Conservation (phyloP, 2,797 vertebrate species). For the Buphagus erythrorhynchus region DNA sequence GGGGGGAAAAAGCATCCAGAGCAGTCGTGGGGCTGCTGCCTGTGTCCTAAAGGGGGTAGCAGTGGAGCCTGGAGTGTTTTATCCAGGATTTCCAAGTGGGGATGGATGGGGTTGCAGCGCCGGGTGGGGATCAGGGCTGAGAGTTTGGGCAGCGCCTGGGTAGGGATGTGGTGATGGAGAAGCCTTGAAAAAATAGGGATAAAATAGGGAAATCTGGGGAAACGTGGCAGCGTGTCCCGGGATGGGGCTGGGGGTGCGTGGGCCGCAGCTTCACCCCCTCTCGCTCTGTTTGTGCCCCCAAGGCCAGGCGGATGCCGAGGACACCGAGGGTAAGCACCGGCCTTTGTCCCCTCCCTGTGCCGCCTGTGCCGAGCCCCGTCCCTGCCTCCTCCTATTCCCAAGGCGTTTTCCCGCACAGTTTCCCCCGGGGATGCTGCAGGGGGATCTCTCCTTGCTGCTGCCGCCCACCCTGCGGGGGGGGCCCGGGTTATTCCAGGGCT, state of each 20-base stretch:
- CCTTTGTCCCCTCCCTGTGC: neutral
- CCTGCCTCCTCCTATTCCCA: neutral
- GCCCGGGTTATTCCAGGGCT: neutral
- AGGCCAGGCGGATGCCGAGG: conserved; percentile 73
- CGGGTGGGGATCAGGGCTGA: accelerated
- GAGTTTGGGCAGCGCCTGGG: neutral
- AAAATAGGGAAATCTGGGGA: accelerated
- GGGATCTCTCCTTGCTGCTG: neutral
- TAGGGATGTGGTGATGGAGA: accelerated
- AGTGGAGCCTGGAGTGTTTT: neutral
- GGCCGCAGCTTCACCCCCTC: neutral
- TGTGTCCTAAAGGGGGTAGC: accelerated
- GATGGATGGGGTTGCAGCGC: accelerated
- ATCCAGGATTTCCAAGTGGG: accelerated
- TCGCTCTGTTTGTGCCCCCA: conserved; percentile 55
- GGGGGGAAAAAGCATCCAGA: neutral
- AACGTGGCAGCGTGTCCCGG: accelerated
- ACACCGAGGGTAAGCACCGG: conserved; percentile 72
- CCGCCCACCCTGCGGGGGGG: neutral
- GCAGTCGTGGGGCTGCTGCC: neutral
- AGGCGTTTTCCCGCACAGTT: neutral
- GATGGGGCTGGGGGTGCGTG: neutral
- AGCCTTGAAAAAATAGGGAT: neutral
- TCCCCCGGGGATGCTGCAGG: neutral
- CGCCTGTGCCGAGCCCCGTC: neutral